These are phyloP conservation scores for Nemopilema nomurai DNA, from an alignment of 30 jellyfish, hydroid and myxozoan genomes.

Conservation along the genomic window DNA sequence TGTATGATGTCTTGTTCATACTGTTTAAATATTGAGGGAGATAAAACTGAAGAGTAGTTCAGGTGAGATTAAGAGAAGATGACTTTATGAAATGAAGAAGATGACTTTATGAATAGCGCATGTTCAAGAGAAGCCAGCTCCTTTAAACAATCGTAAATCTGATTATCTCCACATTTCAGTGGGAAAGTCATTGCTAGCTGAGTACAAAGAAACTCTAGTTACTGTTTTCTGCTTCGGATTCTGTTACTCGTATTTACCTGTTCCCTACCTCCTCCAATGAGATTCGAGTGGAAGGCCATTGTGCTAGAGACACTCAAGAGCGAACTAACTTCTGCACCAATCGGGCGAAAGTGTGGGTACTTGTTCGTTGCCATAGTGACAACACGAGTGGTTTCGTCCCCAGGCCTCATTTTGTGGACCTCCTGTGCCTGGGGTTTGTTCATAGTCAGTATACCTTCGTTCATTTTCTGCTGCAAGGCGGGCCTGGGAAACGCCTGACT, in stretches of 20 bases:
- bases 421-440: neutral
- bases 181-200: too few relatives aligned
- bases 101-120: too few relatives aligned
- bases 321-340: neutral
- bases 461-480: neutral
- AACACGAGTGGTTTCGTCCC: neutral
- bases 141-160: too few relatives aligned
- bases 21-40: too few relatives aligned
- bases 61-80: too few relatives aligned
- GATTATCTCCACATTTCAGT: too few relatives aligned
- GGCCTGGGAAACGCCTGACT: neutral
- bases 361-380: neutral
- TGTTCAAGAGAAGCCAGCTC: too few relatives aligned
- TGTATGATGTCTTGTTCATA: too few relatives aligned
- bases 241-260: neutral
- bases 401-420: neutral
- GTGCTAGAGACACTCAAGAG: neutral
- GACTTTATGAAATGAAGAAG: too few relatives aligned
- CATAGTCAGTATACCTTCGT: neutral
- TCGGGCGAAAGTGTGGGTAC: neutral
- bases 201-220: too few relatives aligned
- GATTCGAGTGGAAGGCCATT: neutral
- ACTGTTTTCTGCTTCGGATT: neutral
- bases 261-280: neutral
- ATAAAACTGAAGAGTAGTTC: too few relatives aligned